These are phyloP conservation scores for Bombyx mori DNA, from an alignment of 1,140 invertebrate species.

Conservation along the genomic window DNA sequence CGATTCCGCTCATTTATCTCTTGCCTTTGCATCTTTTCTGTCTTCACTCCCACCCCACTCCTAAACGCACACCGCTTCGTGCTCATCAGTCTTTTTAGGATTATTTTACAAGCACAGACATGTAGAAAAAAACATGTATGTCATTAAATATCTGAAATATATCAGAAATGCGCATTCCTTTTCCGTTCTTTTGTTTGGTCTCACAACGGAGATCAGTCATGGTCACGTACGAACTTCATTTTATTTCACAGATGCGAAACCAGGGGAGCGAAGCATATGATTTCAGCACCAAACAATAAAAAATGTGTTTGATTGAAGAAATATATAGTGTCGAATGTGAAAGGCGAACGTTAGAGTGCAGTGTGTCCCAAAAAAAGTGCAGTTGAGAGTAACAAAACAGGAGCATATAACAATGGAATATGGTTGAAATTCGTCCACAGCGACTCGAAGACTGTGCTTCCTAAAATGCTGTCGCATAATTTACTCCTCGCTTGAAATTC, in stretches of 20 bases:
- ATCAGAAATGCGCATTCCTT: constrained; percentile 40
- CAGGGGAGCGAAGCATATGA: constrained; percentile 33
- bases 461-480: constrained; percentile 42
- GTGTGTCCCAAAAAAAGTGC: constrained; percentile 28
- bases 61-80: too few species aligned
- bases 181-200: constrained; percentile 17
- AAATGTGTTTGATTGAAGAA: constrained; percentile 64
- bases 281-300: constrained; percentile 46
- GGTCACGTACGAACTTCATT: too few species aligned
- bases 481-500: constrained; percentile 21
- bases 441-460: constrained; percentile 49
- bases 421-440: constrained; percentile 44
- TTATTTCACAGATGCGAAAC: constrained; percentile 36
- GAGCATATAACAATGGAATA: constrained; percentile 62
- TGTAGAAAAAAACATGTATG: too few species aligned
- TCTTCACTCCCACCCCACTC: too few species aligned
- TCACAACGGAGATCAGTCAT: too few species aligned
- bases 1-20: too few species aligned
- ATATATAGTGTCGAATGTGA: constrained; percentile 36
- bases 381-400: constrained; percentile 56
- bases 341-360: constrained; percentile 55
- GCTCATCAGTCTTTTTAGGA: too few species aligned
- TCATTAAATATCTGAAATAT: too few species aligned
- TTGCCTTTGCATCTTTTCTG: too few species aligned
- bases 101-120: too few species aligned